These are phyloP conservation scores for Leptinotarsa rubiginosa DNA, from an alignment of 2,888 invertebrate species.

Conservation along the genomic window DNA sequence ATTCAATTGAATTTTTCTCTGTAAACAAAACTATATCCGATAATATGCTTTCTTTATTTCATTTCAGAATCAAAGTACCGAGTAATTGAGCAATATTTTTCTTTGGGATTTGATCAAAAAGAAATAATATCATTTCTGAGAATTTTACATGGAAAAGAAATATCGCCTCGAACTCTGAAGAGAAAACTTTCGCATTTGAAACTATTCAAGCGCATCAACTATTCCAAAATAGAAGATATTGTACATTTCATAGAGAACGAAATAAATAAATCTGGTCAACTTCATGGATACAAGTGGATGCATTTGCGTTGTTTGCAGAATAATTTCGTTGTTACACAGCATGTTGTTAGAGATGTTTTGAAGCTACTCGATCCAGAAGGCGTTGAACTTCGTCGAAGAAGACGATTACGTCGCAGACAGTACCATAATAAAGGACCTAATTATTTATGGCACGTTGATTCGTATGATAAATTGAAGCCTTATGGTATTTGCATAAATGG, in stretches of 20 bases:
- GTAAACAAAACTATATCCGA: no score
- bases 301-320: slow-evolving; percentile 17
- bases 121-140: no score
- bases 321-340: slow-evolving; percentile 16
- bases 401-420: slow-evolving; percentile 23
- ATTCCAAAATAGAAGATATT: no score
- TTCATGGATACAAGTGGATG: slow-evolving; percentile 22
- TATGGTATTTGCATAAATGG: not conserved
- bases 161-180: not conserved
- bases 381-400: slow-evolving; percentile 6
- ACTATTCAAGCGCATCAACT: not conserved
- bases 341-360: slow-evolving; percentile 8
- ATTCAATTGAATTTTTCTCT: no score
- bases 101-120: not conserved
- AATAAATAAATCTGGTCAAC: slow-evolving; percentile 10
- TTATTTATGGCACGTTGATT: slow-evolving; percentile 40
- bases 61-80: no score
- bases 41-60: no score
- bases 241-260: not conserved
- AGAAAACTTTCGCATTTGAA: not conserved
- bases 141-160: not conserved
- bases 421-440: slow-evolving; percentile 34
- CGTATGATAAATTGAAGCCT: slow-evolving; percentile 33
- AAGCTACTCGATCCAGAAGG: not conserved
- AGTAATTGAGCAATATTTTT: not conserved